Percentiles rank a stretch among this genome's conserved stretches.
These are phyloP conservation scores for Pediacus dermestoides DNA, from an alignment of 2,888 invertebrate genomes.

Conservation along the genomic window DNA sequence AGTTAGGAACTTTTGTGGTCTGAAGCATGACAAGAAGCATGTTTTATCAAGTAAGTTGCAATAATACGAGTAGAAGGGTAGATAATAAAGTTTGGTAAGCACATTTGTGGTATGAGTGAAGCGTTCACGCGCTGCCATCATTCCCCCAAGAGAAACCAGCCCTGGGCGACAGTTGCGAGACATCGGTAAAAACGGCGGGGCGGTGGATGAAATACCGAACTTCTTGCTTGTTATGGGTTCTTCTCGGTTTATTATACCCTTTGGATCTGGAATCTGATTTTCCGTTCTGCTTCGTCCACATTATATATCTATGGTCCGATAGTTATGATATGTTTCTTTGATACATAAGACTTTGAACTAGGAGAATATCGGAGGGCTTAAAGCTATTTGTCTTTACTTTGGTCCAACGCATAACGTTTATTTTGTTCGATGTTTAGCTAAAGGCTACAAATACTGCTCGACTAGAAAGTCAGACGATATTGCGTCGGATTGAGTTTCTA, in stretches of 20 bases:
- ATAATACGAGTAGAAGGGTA: constrained; percentile 11
- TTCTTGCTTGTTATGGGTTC: constrained; percentile 34
- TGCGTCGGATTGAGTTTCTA: too few relatives aligned
- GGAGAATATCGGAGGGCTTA: constrained; percentile 2
- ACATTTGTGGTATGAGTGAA: constrained; percentile 14
- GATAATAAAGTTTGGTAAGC: constrained; percentile 16
- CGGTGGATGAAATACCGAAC: constrained; percentile 28
- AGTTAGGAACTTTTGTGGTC: too few relatives aligned
- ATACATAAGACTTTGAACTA: constrained; percentile 16
- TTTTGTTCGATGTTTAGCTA: too few relatives aligned
- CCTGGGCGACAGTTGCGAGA: constrained; percentile 27
- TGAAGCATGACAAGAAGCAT: constrained; percentile 11
- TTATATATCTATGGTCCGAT: constrained; percentile 28
- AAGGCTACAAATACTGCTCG: too few relatives aligned
- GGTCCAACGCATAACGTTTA: too few relatives aligned
- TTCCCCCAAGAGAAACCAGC: constrained; percentile 12
- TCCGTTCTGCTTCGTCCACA: constrained; percentile 34
- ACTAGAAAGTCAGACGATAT: too few relatives aligned
- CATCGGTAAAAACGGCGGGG: constrained; percentile 29
- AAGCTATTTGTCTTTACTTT: constrained; percentile 10
- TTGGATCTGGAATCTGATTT: constrained; percentile 39
- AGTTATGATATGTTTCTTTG: constrained; percentile 30
- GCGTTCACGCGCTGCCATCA: constrained; percentile 11
- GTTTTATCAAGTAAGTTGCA: constrained; percentile 12
- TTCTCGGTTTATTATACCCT: constrained; percentile 39